Conservation (phyloP, 1,140 invertebrate species). For the Anastrepha obliqua region DNA sequence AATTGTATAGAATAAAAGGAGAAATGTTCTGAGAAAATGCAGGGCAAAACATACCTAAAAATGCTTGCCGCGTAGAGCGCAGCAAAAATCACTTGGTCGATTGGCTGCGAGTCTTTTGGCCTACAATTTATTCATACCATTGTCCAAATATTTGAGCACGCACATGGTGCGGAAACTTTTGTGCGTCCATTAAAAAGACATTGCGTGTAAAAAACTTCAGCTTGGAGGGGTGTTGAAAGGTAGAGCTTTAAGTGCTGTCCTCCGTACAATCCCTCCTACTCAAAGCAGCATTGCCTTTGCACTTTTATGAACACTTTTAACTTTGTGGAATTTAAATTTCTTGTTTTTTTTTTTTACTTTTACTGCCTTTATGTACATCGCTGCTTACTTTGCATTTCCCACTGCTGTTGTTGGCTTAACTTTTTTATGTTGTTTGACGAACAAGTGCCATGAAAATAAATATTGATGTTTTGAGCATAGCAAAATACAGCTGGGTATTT, state of each 20-base stretch:
- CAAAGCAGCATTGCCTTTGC: neutral
- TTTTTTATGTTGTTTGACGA: conserved; percentile 31
- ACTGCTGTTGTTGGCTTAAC: neutral
- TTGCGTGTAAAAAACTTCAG: neutral
- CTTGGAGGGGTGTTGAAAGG: neutral
- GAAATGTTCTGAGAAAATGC: no score
- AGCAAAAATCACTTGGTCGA: no score
- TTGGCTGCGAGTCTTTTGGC: neutral
- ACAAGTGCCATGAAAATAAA: conserved; percentile 44
- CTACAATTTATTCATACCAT: neutral
- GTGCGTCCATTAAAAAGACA: neutral
- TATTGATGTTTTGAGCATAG: conserved; percentile 22
- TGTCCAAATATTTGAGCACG: conserved; percentile 11
- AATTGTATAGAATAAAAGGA: no score
- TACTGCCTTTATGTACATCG: neutral
- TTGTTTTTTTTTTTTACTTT: neutral
- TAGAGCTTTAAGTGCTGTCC: neutral
- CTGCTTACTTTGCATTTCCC: neutral
- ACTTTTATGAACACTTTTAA: conserved; percentile 31
- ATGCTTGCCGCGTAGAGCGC: no score
- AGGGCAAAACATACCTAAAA: no score
- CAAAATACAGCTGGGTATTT: neutral
- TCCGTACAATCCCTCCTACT: neutral
- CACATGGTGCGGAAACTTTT: conserved; percentile 26
- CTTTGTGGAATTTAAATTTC: conserved; percentile 3